These are phyloP conservation scores for Dendrocopos noguchii DNA, from an alignment of 2,113 vertebrate genomes.

Conservation along the genomic window DNA sequence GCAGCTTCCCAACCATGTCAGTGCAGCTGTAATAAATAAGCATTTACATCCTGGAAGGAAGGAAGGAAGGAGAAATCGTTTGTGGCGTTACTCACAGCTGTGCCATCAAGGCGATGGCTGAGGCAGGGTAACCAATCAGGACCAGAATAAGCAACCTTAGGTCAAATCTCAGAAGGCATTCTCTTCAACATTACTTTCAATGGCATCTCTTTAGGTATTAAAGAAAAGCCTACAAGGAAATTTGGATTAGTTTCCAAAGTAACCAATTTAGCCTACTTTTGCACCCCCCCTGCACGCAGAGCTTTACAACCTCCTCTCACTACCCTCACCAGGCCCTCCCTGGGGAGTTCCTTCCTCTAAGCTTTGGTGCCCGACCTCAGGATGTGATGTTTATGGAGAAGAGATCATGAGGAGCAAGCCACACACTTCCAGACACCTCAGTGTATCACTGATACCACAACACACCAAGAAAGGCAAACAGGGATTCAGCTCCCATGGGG, in stretches of 20 bases:
- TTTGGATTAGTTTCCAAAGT: not conserved
- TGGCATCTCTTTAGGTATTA: not conserved
- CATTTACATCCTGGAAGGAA: conserved; percentile 82
- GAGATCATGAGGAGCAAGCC: not conserved
- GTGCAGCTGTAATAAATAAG: conserved; percentile 88
- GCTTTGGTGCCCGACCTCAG: not conserved
- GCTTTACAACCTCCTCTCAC: not conserved
- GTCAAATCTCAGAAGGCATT: not conserved
- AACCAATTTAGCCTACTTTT: not conserved
- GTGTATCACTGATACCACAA: not conserved
- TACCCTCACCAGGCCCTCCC: not conserved
- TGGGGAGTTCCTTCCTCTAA: not conserved
- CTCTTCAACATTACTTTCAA: not conserved
- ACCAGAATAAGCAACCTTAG: not conserved
- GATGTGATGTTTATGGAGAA: not conserved
- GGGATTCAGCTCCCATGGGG: not conserved
- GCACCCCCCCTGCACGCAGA: not conserved
- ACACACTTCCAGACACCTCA: not conserved
- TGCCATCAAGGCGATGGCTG: not conserved
- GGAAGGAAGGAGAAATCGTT: not conserved
- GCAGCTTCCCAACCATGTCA: conserved; percentile 71
- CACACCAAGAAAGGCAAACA: not conserved
- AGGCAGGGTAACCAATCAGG: not conserved
- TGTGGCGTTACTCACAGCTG: not conserved
- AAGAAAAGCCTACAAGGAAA: not conserved